Conservation (phyloP, 2,113 vertebrate genomes). For the Terrapene triunguis region DNA sequence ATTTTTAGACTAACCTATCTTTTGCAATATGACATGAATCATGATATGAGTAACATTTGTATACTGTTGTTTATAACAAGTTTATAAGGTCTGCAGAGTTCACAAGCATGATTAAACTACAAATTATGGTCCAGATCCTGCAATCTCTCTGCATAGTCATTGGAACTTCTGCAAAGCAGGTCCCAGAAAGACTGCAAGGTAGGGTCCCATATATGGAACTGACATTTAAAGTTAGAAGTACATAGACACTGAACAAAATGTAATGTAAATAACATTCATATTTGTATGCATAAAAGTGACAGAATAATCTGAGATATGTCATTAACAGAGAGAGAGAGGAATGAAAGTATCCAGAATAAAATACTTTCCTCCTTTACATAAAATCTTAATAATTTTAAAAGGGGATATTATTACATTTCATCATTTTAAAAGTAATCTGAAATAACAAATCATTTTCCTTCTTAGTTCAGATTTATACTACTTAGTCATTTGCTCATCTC, state of each 20-base stretch:
- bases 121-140: neutral
- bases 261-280: neutral
- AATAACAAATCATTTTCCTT: slow-evolving; percentile 40
- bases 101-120: neutral
- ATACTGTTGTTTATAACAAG: neutral
- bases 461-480: neutral
- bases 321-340: neutral
- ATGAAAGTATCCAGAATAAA: neutral
- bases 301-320: neutral
- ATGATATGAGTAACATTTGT: neutral
- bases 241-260: neutral
- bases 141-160: neutral
- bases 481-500: neutral
- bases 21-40: neutral
- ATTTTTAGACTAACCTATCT: neutral
- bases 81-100: neutral
- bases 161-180: neutral
- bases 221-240: neutral
- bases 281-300: neutral
- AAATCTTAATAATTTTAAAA: slow-evolving; percentile 56
- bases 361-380: neutral
- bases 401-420: slow-evolving; percentile 41
- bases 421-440: slow-evolving; percentile 19
- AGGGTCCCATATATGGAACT: neutral
- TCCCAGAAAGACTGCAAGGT: neutral